Base-by-base conservation (phyloP, 2,113 vertebrate genomes). In the Corythaeola cristata region DNA sequence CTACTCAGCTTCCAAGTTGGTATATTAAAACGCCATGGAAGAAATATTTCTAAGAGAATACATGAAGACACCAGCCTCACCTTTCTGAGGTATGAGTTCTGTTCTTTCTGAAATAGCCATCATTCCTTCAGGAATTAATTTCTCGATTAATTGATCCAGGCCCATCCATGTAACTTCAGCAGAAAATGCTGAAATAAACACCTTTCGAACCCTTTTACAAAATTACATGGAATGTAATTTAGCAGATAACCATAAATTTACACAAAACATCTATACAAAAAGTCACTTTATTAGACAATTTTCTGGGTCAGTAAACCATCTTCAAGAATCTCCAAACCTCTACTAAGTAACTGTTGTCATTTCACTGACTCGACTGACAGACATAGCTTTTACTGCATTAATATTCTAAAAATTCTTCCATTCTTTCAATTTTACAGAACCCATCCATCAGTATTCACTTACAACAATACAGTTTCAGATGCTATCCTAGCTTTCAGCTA, bases 281-380 rank as follows among this genome's bases (percentile, higher is more conserved):
- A 60, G 23, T 47, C 41, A 56, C 20, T 73, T 79, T 67, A 94
- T 91, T 72, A 79, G 35, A 60, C 62, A 85, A 79, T 85, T 88
- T 93, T 88, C 78, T 76, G 62, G 66, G 47, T 93, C 90, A 93
- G 62, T 82, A 93, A 90, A 75, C 33, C 66, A 68, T 73, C 71
- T 35, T 75, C 28, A 80, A 53, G 72, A 74, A 62, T 59, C 64
- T 93, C 64, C 64, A 80, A 37, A 71, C 20, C 18, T 47, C 11
- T 37, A 44, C 12, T 59, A 74, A 80, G 23, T 66, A 86, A 83
- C 33, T 5, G 72, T 47, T 85, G 32, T 37, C 47, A 6, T 82
- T 55, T 66, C 41, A 66, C 50, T 50, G 41, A 35, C 41, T 86
- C 68, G 35, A 53, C 18, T 78, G 59, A 85, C 55, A 93, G 59